Evolutionary conservation across 2,113 vertebrate genomes (phyloP), one percentile per base, ranked within the genome.

Genomic region (Synodontis membranacea): DNA sequence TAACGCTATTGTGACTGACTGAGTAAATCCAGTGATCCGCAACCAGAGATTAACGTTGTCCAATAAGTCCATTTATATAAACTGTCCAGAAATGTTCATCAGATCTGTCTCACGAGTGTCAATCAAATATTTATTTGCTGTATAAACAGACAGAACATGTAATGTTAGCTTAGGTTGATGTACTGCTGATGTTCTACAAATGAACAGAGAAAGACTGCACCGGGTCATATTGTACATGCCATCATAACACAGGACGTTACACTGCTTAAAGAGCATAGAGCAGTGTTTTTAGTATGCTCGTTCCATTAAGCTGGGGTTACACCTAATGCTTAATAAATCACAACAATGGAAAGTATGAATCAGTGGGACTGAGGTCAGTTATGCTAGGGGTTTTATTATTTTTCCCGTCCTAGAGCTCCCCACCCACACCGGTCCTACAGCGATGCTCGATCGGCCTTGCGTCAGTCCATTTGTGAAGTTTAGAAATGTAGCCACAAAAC

Each of bases 351-450:
- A 86, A 84, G 37, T 83, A 62, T 82, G 70, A 82, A 66, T 85
- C 66, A 86, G 80, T 86, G 58, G 72, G n/a, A 76, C 79, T 89
- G 86, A 88, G 78, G 81, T 80, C 81, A 76, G 83, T 86, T 80
- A 84, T 87, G 87, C 21, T 84, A 46, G 80, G 50, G 88, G 52
- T 85, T 88, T 90, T 88, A 85, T 83, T 87, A 48, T 74, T 88
- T 85, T 58, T 86, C 68, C 28, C 5, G 62, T 75, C 19, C 68
- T 64, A 84, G 34, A 74, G 76, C 75, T 66, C 74, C 58, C 85
- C 87, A 82, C 86, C 88, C 84, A 84, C 84, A 74, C 42, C 84
- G 88, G 81, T 86, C 84, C 89, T 81, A 54, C 84, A 74, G 78
- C 76, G 42, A 83, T 52, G 62, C 52, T 80, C 58, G 46, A 37